Base-by-base conservation (phyloP, 2,797 vertebrate genomes). In the Cynodonichthys magdalenae region DNA sequence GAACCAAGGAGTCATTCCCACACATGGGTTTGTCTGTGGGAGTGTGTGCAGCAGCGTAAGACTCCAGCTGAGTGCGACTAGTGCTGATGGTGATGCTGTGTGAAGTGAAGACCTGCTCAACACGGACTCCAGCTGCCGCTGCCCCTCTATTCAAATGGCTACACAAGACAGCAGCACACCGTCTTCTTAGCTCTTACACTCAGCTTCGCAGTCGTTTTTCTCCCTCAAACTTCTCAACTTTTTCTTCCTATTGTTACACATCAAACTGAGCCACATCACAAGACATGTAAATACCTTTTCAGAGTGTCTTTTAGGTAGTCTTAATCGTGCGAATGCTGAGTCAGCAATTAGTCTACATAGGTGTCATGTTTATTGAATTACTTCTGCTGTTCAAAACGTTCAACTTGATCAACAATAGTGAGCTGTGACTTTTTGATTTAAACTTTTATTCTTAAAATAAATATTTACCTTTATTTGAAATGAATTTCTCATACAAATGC, bases 61-160 rank as follows among this genome's bases (percentile, higher is more conserved):
- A 75, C 75, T 86, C 84, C 80, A 85, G 72, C 82, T 84, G 83
- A 80, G 85, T 66, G 74, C 65, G 71, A 83, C 56, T 74, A 77
- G 77, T 34, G 59, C 81, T 83, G 87, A 87, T 86, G 80, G 78
- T 77, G 83, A 83, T 86, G 80, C 82, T 61, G 84, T 88, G 86
- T 88, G 86, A 89, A 87, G 83, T 87, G 77, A 76, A 81, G 86
- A 81, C 83, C 82, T 87, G 80, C 82, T 90, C 81, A 50, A 87
- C 86, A 87, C 80, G 81, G 62, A 74, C 81, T 85, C 83, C 82
- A 85, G 86, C 85, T 87, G 85, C 85, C 69, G 77, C 74, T 81
- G 82, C 77, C 79, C 46, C 76, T 69, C 78, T 85, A 83, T 90
- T 87, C 78, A 87, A 85, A 89, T 87, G 77, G 76, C 83, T 71